Conservation (phyloP, 2,797 vertebrate species). For the Centropyge bicolor region DNA sequence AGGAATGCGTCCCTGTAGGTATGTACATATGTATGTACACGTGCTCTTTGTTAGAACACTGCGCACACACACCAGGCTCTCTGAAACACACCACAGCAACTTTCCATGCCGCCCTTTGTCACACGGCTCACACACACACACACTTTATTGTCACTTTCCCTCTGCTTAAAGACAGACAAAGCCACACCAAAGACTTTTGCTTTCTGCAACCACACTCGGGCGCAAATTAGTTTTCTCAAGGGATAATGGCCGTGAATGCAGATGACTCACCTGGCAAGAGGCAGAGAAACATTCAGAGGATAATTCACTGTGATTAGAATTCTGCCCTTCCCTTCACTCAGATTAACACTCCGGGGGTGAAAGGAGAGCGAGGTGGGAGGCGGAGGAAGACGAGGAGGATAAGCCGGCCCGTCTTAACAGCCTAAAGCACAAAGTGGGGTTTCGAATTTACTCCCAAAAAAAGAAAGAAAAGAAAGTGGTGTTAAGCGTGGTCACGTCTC, state of each 20-base stretch:
- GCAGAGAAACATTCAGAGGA: constrained; percentile 49
- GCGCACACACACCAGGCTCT: not conserved
- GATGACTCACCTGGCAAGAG: constrained; percentile 65
- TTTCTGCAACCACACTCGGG: constrained; percentile 14
- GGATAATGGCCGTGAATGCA: constrained; percentile 32
- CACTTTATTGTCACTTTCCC: constrained; percentile 33
- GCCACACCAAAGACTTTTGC: not conserved
- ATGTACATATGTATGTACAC: constrained; percentile 34
- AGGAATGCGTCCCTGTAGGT: constrained; percentile 55
- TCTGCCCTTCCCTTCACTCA: constrained; percentile 66
- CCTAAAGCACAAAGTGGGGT: not conserved
- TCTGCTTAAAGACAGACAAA: not conserved
- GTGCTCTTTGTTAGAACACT: not conserved
- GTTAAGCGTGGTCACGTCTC: not conserved
- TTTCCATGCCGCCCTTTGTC: not conserved
- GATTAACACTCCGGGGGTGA: constrained; percentile 43
- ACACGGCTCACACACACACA: not conserved
- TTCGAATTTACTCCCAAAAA: not conserved
- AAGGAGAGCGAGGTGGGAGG: constrained; percentile 45
- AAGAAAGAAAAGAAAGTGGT: not conserved
- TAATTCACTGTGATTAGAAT: constrained; percentile 72
- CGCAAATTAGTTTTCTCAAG: constrained; percentile 54
- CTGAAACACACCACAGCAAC: not conserved
- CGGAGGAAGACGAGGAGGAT: constrained; percentile 3
- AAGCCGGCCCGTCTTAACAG: not conserved